These are phyloP conservation scores for Australoheros facetus DNA, from an alignment of 2,797 vertebrate genomes.

Conservation along the genomic window DNA sequence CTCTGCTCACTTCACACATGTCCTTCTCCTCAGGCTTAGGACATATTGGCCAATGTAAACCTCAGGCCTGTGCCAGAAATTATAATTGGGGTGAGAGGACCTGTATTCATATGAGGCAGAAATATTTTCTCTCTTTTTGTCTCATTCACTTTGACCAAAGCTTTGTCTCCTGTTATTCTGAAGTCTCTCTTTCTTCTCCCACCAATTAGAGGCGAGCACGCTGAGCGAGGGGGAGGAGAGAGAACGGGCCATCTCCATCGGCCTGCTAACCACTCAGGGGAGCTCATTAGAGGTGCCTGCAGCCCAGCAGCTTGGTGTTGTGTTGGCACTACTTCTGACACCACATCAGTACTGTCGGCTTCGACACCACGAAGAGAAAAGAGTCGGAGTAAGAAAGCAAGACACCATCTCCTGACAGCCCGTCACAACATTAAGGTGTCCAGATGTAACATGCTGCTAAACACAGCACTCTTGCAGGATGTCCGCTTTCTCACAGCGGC, in stretches of 20 bases:
- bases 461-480: background rate
- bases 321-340: conserved; percentile 74
- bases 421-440: conserved; percentile 44
- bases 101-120: conserved; percentile 25
- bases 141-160: conserved; percentile 36
- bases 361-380: conserved; percentile 31
- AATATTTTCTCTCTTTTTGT: background rate
- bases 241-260: conserved; percentile 57
- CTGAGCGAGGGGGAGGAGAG: conserved; percentile 56
- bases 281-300: conserved; percentile 68
- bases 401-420: conserved; percentile 29
- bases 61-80: conserved; percentile 12
- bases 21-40: conserved; percentile 32
- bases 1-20: conserved; percentile 25
- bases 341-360: conserved; percentile 44
- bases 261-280: conserved; percentile 64
- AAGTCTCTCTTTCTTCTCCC: conserved; percentile 48
- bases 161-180: conserved; percentile 52
- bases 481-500: background rate
- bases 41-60: conserved; percentile 24
- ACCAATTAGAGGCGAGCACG: conserved; percentile 65
- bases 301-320: conserved; percentile 57
- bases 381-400: background rate
- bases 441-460: conserved; percentile 19
- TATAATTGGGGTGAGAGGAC: conserved; percentile 48